A percentile compares a stretch with the other conserved stretches of the same genome.
Conservation (phyloP, 2,113 vertebrate genomes). For the Taurulus bubalis region DNA sequence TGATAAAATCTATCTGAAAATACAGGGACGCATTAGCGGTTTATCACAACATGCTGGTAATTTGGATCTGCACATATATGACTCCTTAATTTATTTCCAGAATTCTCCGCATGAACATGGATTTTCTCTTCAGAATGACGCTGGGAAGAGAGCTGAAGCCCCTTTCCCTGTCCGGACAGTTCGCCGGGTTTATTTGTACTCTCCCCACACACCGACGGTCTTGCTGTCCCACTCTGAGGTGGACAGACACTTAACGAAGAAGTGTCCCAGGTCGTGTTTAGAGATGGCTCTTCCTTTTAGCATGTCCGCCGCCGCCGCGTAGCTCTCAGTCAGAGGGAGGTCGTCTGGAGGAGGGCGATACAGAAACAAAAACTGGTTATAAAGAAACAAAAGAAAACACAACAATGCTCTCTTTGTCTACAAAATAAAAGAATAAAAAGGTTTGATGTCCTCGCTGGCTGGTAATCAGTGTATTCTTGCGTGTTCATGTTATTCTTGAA, state of each 20-base stretch:
- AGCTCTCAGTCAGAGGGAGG: conserved; percentile 87
- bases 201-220: conserved; percentile 85
- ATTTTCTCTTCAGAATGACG: neutral
- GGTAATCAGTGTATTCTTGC: neutral
- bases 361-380: neutral
- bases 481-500: neutral
- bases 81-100: neutral
- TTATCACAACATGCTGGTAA: conserved; percentile 2
- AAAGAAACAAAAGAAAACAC: neutral
- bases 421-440: neutral
- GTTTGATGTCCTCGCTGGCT: neutral
- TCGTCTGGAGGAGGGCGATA: conserved; percentile 72
- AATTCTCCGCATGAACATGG: neutral
- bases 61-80: neutral
- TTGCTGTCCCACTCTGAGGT: conserved; percentile 87
- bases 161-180: neutral
- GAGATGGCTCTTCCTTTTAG: conserved; percentile 88
- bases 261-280: conserved; percentile 90
- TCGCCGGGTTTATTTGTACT: conserved; percentile 77
- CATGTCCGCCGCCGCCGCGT: conserved; percentile 81
- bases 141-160: neutral
- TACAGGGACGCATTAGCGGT: neutral
- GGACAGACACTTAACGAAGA: conserved; percentile 89
- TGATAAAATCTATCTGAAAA: neutral
- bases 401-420: neutral